Evolutionary conservation across 2,888 invertebrate species (phyloP), one percentile per base, ranked within the genome.

Genomic region (Watsonalla cultraria): DNA sequence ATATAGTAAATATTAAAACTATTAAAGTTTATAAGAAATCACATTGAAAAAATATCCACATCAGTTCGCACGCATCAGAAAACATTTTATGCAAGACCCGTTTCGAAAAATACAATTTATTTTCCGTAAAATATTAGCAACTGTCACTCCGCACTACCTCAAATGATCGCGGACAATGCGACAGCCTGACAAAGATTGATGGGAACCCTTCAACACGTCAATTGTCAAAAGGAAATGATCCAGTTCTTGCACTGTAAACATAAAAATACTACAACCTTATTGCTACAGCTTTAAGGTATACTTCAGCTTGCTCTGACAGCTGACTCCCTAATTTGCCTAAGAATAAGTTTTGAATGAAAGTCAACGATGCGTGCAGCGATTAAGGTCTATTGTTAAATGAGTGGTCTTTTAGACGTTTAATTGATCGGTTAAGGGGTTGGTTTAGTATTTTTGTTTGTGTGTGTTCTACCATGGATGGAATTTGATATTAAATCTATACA

Each of bases 151-250:
- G 57, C 53, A 45, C 53, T 57, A 50, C 48, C 45, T 51, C 46
- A 51, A 59, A 54, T 62, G 37, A 48, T 54, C 45, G 45, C 33
- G 15, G 46, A 53, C 58, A 54, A 55, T 59, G 54, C 54, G 47
- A 58, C 54, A 56, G 57, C 52, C 60, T 58, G 81, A 77, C 78
- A 67, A 61, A 75, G 79, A 79, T 70, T 72, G 78, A 83, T 82
- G 75, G 11, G 70, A 70, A 69, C 66, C 73, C 68, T 73, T 77
- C 78, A 80, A 68, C 76, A 64, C 71, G 64, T 78, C 76, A 72
- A 78, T 76, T 78, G 81, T 81, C 72, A 74, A 70, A 68, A 68
- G 74, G 69, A 81, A 78, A 76, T 78, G 79, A 81, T 76, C 77
- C 76, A 76, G 73, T 78, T 75, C 67, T 70, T 60, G 60, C 61